These are phyloP conservation scores for Hymenopus coronatus DNA, from an alignment of 2,888 invertebrate species.

Conservation along the genomic window DNA sequence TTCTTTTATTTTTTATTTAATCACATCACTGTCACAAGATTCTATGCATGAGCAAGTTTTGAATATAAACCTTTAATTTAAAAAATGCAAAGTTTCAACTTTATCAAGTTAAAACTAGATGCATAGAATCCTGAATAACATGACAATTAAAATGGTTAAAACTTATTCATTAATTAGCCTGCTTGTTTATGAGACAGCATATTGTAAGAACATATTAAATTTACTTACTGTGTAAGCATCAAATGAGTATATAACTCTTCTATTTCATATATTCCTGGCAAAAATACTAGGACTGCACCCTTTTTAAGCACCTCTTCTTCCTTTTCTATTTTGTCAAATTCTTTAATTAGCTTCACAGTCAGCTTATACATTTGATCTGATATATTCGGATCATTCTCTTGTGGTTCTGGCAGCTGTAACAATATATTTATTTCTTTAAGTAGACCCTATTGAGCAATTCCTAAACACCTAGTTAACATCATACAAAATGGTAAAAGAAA, in stretches of 20 bases:
- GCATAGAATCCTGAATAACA: too few species aligned
- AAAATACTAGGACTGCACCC: slow-evolving; percentile 78
- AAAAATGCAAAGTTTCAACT: too few species aligned
- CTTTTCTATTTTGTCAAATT: slow-evolving; percentile 63
- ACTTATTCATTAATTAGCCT: too few species aligned
- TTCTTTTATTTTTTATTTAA: too few species aligned
- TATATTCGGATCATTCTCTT: slow-evolving; percentile 57
- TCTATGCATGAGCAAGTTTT: too few species aligned
- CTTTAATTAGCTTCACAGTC: slow-evolving; percentile 59
- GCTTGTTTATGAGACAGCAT: background rate
- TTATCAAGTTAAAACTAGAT: too few species aligned
- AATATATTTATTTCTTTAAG: background rate
- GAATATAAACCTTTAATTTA: too few species aligned
- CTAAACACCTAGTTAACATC: too few species aligned
- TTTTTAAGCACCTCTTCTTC: slow-evolving; percentile 39
- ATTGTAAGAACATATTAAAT: background rate
- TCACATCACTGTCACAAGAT: too few species aligned
- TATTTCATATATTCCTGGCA: slow-evolving; percentile 86
- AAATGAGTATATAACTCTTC: slow-evolving; percentile 61
- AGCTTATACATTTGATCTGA: slow-evolving; percentile 58
- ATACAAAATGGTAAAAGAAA: too few species aligned
- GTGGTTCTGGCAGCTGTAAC: slow-evolving; percentile 50
- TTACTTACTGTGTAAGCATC: background rate
- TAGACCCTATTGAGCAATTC: too few species aligned
- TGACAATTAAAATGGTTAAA: too few species aligned